Conservation (phyloP, 2,113 vertebrate genomes). For the Neopipo cinnamomea region DNA sequence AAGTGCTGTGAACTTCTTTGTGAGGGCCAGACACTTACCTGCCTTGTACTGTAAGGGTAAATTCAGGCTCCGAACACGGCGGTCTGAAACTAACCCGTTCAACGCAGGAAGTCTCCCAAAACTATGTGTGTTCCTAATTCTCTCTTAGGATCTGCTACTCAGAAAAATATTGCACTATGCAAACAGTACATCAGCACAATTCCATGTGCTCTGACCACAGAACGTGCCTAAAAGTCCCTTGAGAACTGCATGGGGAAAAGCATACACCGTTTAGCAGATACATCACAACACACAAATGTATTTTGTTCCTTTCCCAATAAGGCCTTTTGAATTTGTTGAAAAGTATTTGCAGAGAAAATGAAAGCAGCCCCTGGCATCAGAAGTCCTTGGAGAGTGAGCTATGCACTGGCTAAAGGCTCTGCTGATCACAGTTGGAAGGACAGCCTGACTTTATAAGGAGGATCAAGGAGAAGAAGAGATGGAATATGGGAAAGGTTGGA, state of each 20-base stretch:
- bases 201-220: conserved; percentile 4
- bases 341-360: conserved; percentile 62
- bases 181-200: conserved; percentile 20
- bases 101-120: background rate
- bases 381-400: conserved; percentile 50
- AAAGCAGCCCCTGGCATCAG: conserved; percentile 58
- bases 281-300: conserved; percentile 23
- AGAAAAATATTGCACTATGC: background rate
- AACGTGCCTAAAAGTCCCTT: conserved; percentile 10
- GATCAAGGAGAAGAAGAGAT: conserved; percentile 64
- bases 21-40: background rate
- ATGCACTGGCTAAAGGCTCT: conserved; percentile 56
- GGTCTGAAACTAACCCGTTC: background rate
- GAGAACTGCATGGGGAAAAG: conserved; percentile 1
- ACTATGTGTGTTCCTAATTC: background rate
- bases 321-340: conserved; percentile 50
- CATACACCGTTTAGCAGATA: conserved; percentile 1
- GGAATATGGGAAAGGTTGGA: conserved; percentile 63
- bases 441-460: conserved; percentile 57
- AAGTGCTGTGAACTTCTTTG: background rate
- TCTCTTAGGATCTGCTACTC: background rate
- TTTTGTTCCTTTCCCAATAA: conserved; percentile 39
- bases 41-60: background rate
- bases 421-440: conserved; percentile 61
- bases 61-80: background rate